Evolutionary conservation across 2,113 vertebrate species (phyloP), one percentile per base, ranked within the genome.

Genomic region (Prunella himalayana): DNA sequence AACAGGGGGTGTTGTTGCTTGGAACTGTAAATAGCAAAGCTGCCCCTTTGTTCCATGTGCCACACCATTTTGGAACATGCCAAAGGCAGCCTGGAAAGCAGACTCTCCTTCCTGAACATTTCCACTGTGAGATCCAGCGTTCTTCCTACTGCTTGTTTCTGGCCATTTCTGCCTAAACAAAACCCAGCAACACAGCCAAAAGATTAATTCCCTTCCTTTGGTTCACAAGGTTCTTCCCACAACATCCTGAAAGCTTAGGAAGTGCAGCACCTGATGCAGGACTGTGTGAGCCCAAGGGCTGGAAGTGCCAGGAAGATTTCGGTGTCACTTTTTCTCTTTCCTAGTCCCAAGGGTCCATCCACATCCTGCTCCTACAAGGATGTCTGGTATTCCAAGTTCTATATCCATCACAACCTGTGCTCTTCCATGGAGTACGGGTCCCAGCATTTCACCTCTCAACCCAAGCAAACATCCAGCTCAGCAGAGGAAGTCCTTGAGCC

Each of bases 401-500:
- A 0, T 1, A 42, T 37, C 64, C 54, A 54, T 4, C 65, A 37
- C 22, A 27, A 51, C 7, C 7, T 6, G 2, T 2, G 20, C 44
- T 60, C 33, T n/a, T 21, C 54, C 30, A 2, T 0, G 0, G 45
- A 28, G 27, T 3, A 9, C 23, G 11, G 72, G 4, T 30, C 14
- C 63, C 16, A 59, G 4, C 6, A 13, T 9, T 49, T 68, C 53
- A 30, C 19, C 42, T 8, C 53, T 3, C 39, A 39, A 45, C 4
- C 41, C 44, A 12, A 57, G 61, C 18, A 59, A 31, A 47, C 2
- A 37, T 0, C 15, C 30, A 63, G 76, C 54, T 42, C 7, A 15
- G 64, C 44, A 47, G 41, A 44, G 69, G 6, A 33, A 37, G 7
- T 2, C 25, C 10, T 41, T 24, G 41, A 64, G 56, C 56, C 83